Conservation (phyloP, 1,140 invertebrate genomes). For the Diachasma alloeum region DNA sequence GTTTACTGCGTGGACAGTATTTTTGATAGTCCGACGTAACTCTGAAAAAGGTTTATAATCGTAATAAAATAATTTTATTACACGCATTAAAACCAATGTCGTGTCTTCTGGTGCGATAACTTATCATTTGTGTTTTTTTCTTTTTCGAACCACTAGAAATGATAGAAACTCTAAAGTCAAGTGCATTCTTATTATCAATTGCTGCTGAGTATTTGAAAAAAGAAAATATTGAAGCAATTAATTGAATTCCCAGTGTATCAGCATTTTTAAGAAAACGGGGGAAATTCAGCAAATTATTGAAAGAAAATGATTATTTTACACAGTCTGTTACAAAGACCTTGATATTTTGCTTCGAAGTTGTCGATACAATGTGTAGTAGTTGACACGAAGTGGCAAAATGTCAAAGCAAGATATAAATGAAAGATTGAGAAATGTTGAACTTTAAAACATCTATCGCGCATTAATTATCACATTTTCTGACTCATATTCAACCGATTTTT, state of each 20-base stretch:
- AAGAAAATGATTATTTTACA: not conserved
- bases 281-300: too few species aligned
- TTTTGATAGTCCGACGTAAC: not conserved
- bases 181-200: too few species aligned
- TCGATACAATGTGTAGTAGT: not conserved
- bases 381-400: not conserved
- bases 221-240: too few species aligned
- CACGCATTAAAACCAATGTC: not conserved
- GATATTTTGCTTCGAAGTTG: not conserved
- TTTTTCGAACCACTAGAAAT: not conserved
- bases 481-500: too few species aligned
- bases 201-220: too few species aligned
- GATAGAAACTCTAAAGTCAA: not conserved
- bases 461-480: too few species aligned
- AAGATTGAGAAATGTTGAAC: not conserved
- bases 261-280: too few species aligned
- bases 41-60: not conserved
- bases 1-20: not conserved
- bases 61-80: not conserved
- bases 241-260: too few species aligned
- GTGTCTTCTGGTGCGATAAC: not conserved
- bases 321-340: not conserved
- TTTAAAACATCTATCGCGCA: not conserved
- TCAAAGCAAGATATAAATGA: not conserved
- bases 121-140: not conserved